Percentiles rank a stretch among this genome's conserved stretches.
Evolutionary conservation across 2,888 invertebrate species (phyloP).

Genomic region (Orchesellides sinensis): DNA sequence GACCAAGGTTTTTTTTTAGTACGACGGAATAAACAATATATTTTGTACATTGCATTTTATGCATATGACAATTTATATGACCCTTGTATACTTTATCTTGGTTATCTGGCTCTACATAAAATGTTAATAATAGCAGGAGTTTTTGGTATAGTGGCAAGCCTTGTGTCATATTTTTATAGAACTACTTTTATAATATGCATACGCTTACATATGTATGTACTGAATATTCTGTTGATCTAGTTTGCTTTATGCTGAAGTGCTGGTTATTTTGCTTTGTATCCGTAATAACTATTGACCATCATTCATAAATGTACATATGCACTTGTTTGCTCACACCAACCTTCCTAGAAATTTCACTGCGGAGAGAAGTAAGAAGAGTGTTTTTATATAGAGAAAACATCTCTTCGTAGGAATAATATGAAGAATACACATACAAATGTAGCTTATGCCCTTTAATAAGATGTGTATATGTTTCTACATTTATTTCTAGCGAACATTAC

Average conservation of each 20-base stretch:
- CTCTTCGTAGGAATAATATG: not conserved
- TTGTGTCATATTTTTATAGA: not conserved
- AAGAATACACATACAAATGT: not conserved
- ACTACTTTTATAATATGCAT: not conserved
- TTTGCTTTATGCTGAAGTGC: not conserved
- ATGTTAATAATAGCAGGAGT: too few relatives aligned
- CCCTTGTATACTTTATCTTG: not conserved
- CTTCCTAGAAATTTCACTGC: too few relatives aligned
- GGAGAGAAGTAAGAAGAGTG: too few relatives aligned
- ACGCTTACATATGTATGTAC: not conserved
- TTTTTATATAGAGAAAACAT: not conserved
- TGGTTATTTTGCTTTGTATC: not conserved
- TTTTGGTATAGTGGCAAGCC: too few relatives aligned
- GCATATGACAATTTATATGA: conserved; percentile 28
- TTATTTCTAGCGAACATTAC: too few relatives aligned
- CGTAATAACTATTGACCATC: not conserved
- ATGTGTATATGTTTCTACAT: not conserved
- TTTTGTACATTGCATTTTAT: conserved; percentile 21
- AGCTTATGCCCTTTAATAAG: not conserved
- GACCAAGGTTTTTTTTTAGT: not conserved
- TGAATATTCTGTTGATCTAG: not conserved
- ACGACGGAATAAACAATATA: not conserved
- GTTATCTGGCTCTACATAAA: too few relatives aligned
- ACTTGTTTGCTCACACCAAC: not conserved
- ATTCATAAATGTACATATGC: not conserved